Evolutionary conservation across 2,113 vertebrate species (phyloP).

Genomic region (Nipponia nippon): DNA sequence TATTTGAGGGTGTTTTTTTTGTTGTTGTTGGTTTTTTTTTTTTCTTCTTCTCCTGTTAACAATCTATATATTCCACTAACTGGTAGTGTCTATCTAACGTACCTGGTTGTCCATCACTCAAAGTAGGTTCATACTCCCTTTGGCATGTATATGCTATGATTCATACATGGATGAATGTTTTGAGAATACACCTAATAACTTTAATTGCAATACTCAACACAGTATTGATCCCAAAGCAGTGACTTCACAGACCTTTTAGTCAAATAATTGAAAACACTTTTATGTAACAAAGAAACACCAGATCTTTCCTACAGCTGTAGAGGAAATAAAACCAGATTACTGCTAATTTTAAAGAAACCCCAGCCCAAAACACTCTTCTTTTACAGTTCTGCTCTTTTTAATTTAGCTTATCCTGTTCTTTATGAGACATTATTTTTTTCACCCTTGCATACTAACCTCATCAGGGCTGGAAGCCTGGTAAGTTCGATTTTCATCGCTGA

Average conservation of each 20-base stretch:
- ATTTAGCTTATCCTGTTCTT: not conserved
- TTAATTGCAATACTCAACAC: not conserved
- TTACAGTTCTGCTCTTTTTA: not conserved
- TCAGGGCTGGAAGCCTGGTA: conserved; percentile 98
- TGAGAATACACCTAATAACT: not conserved
- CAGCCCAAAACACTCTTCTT: not conserved
- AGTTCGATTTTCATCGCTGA: conserved; percentile 90
- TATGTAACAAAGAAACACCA: not conserved
- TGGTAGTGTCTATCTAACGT: not conserved
- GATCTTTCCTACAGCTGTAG: not conserved
- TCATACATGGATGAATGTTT: not conserved
- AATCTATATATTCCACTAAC: not conserved
- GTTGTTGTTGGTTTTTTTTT: not conserved
- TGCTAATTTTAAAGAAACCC: not conserved
- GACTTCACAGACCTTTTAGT: not conserved
- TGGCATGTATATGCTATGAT: not conserved
- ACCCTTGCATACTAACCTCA: conserved; percentile 78
- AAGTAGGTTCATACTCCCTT: not conserved
- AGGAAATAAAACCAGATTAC: not conserved
- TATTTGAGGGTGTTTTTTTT: no score
- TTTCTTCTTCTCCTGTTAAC: not conserved
- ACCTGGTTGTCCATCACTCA: not conserved
- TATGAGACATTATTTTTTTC: not conserved
- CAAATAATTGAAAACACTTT: not conserved
- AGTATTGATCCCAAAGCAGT: not conserved